Conservation (phyloP, 2,797 vertebrate species). For the Chelon auratus region DNA sequence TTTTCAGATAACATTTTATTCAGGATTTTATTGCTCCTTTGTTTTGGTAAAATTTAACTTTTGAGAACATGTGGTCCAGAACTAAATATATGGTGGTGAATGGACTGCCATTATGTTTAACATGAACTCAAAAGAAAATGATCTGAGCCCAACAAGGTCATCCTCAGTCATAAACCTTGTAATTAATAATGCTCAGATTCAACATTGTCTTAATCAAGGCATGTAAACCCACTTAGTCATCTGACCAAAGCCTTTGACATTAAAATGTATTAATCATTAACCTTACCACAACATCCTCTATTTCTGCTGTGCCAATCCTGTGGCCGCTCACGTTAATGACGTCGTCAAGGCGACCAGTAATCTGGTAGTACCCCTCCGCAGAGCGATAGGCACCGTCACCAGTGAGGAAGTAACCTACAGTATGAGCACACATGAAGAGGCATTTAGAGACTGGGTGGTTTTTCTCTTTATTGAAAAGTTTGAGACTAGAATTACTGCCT, state of each 20-base stretch:
- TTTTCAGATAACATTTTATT: background rate
- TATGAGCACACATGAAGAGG: slow-evolving; percentile 13
- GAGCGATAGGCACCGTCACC: slow-evolving; percentile 92
- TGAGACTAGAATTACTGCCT: too few relatives aligned
- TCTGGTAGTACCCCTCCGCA: slow-evolving; percentile 92
- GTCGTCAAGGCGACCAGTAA: slow-evolving; percentile 95
- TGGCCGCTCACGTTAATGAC: slow-evolving; percentile 97
- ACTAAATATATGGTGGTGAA: background rate
- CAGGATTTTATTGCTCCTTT: background rate
- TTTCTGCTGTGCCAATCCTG: slow-evolving; percentile 94
- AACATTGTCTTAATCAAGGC: background rate
- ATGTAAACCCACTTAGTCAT: too few relatives aligned
- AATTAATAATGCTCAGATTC: background rate
- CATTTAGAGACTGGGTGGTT: background rate
- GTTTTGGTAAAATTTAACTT: too few relatives aligned
- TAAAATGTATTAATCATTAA: background rate
- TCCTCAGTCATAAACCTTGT: too few relatives aligned
- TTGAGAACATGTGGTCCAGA: too few relatives aligned
- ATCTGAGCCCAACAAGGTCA: too few relatives aligned
- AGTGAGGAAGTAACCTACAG: slow-evolving; percentile 92
- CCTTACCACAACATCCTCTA: slow-evolving; percentile 92
- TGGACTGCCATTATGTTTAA: too few relatives aligned
- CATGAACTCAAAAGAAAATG: background rate
- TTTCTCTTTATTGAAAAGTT: background rate
- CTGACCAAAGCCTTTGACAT: background rate